A percentile compares a stretch with the other conserved stretches of the same genome.
Evolutionary conservation across 1,140 invertebrate species (phyloP).

Genomic region (Zaprionus inermis): DNA sequence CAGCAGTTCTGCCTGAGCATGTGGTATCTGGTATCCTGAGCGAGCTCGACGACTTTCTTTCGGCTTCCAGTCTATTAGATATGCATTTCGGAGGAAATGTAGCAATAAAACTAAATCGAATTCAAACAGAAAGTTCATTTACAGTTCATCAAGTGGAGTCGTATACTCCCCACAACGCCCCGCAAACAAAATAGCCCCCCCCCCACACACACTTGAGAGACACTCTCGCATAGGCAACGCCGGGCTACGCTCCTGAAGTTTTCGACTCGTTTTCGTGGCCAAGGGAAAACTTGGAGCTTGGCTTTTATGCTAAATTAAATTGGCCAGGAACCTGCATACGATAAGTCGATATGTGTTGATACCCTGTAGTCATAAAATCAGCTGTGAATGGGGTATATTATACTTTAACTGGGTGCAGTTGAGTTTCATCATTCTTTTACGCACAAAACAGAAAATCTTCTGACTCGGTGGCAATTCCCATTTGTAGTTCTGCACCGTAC

Average conservation of each 20-base stretch:
- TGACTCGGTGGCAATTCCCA: neutral
- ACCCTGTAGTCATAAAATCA: neutral
- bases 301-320: slow-evolving; percentile 74
- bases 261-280: slow-evolving; percentile 15
- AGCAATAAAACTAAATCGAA: slow-evolving; percentile 77
- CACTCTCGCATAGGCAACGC: slow-evolving; percentile 19
- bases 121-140: slow-evolving; percentile 76
- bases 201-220: neutral
- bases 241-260: slow-evolving; percentile 10
- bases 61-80: slow-evolving; percentile 45
- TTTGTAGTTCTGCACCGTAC: neutral
- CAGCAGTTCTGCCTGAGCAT: slow-evolving; percentile 1
- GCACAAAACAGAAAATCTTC: no score
- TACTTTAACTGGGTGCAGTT: no score
- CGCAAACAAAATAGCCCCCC: slow-evolving; percentile 49
- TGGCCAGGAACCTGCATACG: slow-evolving; percentile 24
- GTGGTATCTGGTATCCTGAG: slow-evolving; percentile 1
- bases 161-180: neutral
- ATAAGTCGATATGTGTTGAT: slow-evolving; percentile 13
- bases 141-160: slow-evolving; percentile 70
- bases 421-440: neutral
- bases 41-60: slow-evolving; percentile 7
- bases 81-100: slow-evolving; percentile 50
- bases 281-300: slow-evolving; percentile 42
- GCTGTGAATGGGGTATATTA: neutral